Evolutionary conservation across 2,113 vertebrate genomes (phyloP).

Genomic region (Cacatua alba): DNA sequence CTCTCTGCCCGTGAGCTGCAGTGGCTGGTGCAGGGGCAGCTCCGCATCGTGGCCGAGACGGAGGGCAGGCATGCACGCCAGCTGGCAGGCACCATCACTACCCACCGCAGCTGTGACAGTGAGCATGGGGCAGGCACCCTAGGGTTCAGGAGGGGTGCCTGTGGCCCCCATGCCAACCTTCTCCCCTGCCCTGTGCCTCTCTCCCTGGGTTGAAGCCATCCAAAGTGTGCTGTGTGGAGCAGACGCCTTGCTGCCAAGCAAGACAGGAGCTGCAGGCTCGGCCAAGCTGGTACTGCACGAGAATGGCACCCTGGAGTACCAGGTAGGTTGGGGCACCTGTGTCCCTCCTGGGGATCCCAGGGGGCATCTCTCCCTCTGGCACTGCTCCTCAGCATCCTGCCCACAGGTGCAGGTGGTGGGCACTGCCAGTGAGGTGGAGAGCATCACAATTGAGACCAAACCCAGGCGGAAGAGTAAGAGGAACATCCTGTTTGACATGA

Average conservation of each 20-base stretch:
- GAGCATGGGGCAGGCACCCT: slow-evolving; percentile 54
- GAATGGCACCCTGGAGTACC: slow-evolving; percentile 92
- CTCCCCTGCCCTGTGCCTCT: background rate
- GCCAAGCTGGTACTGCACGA: slow-evolving; percentile 86
- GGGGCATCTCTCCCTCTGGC: rapidly evolving
- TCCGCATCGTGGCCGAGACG: slow-evolving; percentile 84
- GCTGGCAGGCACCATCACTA: slow-evolving; percentile 86
- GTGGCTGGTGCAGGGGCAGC: slow-evolving; percentile 90
- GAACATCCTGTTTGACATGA: slow-evolving; percentile 87
- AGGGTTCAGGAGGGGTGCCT: background rate
- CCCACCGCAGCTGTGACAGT: slow-evolving; percentile 93
- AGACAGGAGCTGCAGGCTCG: slow-evolving; percentile 90
- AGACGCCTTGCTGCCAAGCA: slow-evolving; percentile 83
- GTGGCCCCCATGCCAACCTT: background rate
- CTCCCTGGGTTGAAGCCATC: slow-evolving; percentile 75
- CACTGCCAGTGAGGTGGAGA: slow-evolving; percentile 80
- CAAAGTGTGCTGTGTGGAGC: slow-evolving; percentile 94
- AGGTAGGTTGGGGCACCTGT: slow-evolving; percentile 68
- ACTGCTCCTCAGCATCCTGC: background rate
- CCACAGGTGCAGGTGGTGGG: slow-evolving; percentile 89
- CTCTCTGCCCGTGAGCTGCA: slow-evolving; percentile 88
- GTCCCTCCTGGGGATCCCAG: background rate
- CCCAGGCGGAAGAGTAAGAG: slow-evolving; percentile 88
- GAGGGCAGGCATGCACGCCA: slow-evolving; percentile 70
- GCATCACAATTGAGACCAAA: slow-evolving; percentile 92